Percentiles rank a stretch among this genome's conserved stretches.
Conservation (phyloP, 2,888 invertebrate genomes). For the Drosophila phalerata region DNA sequence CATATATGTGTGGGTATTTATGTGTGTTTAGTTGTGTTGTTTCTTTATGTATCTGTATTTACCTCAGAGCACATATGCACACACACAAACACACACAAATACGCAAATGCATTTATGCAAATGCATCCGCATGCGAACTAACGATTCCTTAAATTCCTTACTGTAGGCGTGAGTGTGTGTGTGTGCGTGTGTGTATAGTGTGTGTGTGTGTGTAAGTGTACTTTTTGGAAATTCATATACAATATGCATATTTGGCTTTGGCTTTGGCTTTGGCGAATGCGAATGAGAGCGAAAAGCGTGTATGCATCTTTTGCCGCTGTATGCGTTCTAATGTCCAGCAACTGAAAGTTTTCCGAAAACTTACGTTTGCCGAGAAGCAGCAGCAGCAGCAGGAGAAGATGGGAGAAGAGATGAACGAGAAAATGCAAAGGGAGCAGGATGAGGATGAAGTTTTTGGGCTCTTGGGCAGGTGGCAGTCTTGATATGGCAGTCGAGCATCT, state of each 20-base stretch:
- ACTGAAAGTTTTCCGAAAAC: conserved; percentile 58
- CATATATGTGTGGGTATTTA: conserved; percentile 9
- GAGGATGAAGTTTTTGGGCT: background rate
- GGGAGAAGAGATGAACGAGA: background rate
- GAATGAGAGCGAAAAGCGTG: conserved; percentile 41
- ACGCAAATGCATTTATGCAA: conserved; percentile 37
- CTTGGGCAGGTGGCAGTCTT: conserved; percentile 25
- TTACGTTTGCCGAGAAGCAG: conserved; percentile 30
- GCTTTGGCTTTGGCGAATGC: conserved; percentile 32
- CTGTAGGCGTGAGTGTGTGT: conserved; percentile 13
- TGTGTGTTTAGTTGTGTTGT: conserved; percentile 15
- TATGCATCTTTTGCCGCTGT: conserved; percentile 51
- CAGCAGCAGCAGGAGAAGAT: conserved; percentile 1
- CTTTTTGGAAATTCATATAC: conserved; percentile 67
- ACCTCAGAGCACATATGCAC: conserved; percentile 18
- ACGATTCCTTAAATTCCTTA: conserved; percentile 66
- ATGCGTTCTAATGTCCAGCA: conserved; percentile 53
- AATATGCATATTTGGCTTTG: conserved; percentile 67
- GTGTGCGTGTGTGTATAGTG: conserved; percentile 23
- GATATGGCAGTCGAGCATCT: conserved; percentile 25
- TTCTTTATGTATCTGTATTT: conserved; percentile 20
- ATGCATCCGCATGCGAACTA: conserved; percentile 46
- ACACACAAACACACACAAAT: conserved; percentile 13
- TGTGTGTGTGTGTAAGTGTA: conserved; percentile 25
- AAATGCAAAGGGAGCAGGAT: background rate